phyloP scores from a whole-genome alignment of 2,113 vertebrate genomes.

The Fregetta grallaria region DNA sequence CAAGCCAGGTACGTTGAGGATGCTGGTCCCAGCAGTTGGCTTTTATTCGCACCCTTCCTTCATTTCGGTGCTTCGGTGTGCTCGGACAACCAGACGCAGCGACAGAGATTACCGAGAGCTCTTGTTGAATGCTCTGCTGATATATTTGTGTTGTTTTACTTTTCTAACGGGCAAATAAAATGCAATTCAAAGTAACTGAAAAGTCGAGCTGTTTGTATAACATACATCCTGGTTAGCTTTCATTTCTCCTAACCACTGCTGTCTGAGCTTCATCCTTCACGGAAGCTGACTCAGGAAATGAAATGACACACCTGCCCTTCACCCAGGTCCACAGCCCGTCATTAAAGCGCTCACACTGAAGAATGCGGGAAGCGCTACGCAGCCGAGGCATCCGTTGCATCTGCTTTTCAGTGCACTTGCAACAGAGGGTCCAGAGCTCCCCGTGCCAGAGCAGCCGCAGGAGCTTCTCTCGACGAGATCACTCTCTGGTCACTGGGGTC shows the following conservation, averaged over 20 bases:
- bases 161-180: not conserved
- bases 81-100: not conserved
- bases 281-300: not conserved
- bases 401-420: not conserved
- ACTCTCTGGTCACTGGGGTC: too few relatives aligned
- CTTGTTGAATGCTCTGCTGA: not conserved
- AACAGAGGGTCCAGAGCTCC: not conserved
- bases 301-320: not conserved
- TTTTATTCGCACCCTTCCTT: not conserved
- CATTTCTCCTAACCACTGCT: not conserved
- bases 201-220: not conserved
- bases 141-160: not conserved
- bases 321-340: not conserved
- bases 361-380: accelerated
- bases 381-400: not conserved
- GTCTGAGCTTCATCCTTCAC: not conserved
- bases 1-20: not conserved
- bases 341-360: not conserved
- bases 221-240: not conserved
- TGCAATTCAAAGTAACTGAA: not conserved
- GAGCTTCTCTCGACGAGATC: not conserved
- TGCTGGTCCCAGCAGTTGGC: not conserved
- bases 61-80: not conserved
- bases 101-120: not conserved
- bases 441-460: not conserved